Base-by-base conservation (phyloP, 2,797 vertebrate genomes). In the Carcharodon carcharias region DNA sequence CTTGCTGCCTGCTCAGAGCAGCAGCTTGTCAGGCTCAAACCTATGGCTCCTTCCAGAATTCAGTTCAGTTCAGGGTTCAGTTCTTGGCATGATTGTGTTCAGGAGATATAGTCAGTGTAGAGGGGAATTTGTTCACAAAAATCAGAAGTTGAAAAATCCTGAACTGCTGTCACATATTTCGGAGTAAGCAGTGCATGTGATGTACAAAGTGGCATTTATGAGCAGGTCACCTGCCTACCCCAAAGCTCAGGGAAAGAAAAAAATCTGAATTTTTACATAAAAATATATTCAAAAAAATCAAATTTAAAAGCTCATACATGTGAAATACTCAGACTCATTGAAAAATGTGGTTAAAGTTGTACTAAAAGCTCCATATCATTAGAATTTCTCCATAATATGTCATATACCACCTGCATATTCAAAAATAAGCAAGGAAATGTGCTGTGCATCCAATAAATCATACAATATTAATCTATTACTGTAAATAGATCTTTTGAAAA, bases 401-500 rank as follows among this genome's bases (percentile, higher is more conserved):
- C n/a, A 18, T 1, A 26, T 65, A 26, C 89, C 58, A 14, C 28
- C 11, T 63, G 16, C 63, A 91, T 91, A 91, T 65, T 93, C 91
- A 92, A 63, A 63, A 92, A 58, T 65, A 93, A 92, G 61, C 58
- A 92, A 40, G 61, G n/a, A 65, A 93, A 93, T 45, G n/a, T 93
- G 21, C 35, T 40, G n/a, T 26, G 45, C 26, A 40, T 93, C 80
- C 58, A 65, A n/a, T 7, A 61, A 61, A 63, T 63, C 58, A 63
- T 63, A 92, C 45, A 61, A 65, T 92, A 92, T 40, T 65, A 92
- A 65, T 65, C 45, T 67, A 71, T 23, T 63, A 23, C 63, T n/a
- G 40, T 45, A 45, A 26, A 95, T 35, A 71, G 65, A 95, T 50
- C 94, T 73, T 54, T 45, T 95, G 67, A 26, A 77, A 93, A 93